Base-by-base conservation (phyloP, 2,888 invertebrate species). In the Cyclophora punctaria region DNA sequence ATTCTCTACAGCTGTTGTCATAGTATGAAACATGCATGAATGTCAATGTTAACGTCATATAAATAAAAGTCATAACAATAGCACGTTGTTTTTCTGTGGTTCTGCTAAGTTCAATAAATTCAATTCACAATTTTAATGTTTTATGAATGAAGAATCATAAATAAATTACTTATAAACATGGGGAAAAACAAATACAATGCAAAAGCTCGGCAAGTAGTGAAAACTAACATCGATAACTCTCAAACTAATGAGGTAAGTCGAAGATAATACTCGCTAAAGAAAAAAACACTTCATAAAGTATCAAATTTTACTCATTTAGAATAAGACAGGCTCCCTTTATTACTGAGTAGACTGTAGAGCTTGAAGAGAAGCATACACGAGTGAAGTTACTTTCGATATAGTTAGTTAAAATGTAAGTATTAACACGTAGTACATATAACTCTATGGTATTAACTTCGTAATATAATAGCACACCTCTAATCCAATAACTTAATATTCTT, bases 161-260 rank as follows among this genome's bases (percentile, higher is more conserved):
- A 20, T 34, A 3, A 20, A 44, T 3, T 20, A 7, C 42, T 46
- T 45, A 34, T 35, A 34, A 80, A 64, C 61, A 94, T 94, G 94
- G 93, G 92, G 5, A 95, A 92, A 74, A 92, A 92, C 75, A 89
- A 92, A 7, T 93, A 90, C 68, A 96, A 96, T 75, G 93, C 92
- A 69, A 95, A 93, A 74, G 93, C 94, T 2, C 90, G 96, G 48
- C 91, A 92, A 78, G 90, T 92, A 51, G 90, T 92, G 0, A 89
- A 92, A 63, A 92, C 93, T 3, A 89, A 91, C 57, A 91, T 95
- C 45, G 95, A 95, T 71, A 89, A 95, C 75, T 87, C 92, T 0
- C 75, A 89, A 59, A 90, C 92, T 0, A 91, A 92, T 69, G 90
- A 93, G 89, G 95, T 95, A 69, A 66, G 20, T 20, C 20, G 20